Percentiles rank a stretch among this genome's conserved stretches.
Conservation (phyloP, 2,797 vertebrate species). For the Streptopelia turtur region DNA sequence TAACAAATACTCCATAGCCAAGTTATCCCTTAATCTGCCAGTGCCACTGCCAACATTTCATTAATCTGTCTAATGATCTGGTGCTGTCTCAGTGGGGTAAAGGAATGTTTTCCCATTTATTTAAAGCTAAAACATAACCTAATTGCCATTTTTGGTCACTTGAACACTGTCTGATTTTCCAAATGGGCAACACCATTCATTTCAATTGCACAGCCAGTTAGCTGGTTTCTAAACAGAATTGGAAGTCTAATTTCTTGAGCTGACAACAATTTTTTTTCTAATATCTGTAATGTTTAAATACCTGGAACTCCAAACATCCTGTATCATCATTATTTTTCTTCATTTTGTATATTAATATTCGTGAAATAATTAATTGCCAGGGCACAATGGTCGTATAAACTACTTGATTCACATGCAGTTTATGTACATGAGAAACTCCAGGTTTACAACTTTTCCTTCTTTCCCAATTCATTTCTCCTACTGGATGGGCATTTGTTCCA, state of each 20-base stretch:
- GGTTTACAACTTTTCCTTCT: neutral
- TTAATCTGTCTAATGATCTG: neutral
- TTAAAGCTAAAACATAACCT: neutral
- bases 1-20: neutral
- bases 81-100: neutral
- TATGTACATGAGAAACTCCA: neutral
- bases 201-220: neutral
- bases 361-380: neutral
- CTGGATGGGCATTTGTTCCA: neutral
- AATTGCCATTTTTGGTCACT: neutral
- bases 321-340: neutral
- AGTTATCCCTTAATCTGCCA: neutral
- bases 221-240: neutral
- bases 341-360: neutral
- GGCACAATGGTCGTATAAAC: neutral
- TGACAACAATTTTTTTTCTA: neutral
- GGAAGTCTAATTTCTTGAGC: neutral
- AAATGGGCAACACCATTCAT: neutral
- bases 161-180: neutral
- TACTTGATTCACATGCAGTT: neutral
- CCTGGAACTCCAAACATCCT: accelerated
- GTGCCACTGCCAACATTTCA: neutral
- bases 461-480: neutral
- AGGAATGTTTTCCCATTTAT: neutral
- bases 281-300: neutral